phyloP scores from a whole-genome alignment of 2,797 vertebrate genomes.

The Adrianichthys oophorus region DNA sequence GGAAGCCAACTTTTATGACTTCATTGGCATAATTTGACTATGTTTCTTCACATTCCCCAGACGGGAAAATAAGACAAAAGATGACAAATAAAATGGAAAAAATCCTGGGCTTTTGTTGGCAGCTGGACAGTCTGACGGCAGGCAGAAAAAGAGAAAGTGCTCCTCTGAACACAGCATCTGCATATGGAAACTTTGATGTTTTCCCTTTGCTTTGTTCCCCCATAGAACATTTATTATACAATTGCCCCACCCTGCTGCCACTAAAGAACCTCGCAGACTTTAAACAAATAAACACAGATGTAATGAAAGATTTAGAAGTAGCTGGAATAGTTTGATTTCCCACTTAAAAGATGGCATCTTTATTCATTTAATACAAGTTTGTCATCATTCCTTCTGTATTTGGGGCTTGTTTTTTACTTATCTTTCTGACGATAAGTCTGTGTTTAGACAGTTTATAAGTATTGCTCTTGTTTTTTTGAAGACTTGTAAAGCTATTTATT shows the following conservation, averaged over 20 bases:
- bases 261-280: constrained; percentile 16
- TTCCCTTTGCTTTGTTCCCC: constrained; percentile 15
- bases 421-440: no score
- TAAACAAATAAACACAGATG: constrained; percentile 15
- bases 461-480: no score
- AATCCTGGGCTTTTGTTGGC: constrained; percentile 14
- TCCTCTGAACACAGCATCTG: constrained; percentile 6
- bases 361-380: no score
- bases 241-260: constrained; percentile 41
- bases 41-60: constrained; percentile 8
- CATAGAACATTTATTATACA: constrained; percentile 16
- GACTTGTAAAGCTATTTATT: no score
- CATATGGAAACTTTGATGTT: constrained; percentile 34
- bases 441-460: no score
- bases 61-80: constrained; percentile 15
- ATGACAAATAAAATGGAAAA: constrained; percentile 11
- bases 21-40: constrained; percentile 21
- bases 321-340: no score
- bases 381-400: no score
- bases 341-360: no score
- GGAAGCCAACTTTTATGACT: constrained; percentile 50
- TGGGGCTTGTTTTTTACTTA: no score
- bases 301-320: constrained; percentile 7
- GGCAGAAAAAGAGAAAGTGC: constrained; percentile 6
- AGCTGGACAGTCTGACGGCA: constrained; percentile 9